Percentiles rank a stretch among this genome's conserved stretches.
Evolutionary conservation across 2,888 invertebrate genomes (phyloP).

Genomic region (Tipula unca): DNA sequence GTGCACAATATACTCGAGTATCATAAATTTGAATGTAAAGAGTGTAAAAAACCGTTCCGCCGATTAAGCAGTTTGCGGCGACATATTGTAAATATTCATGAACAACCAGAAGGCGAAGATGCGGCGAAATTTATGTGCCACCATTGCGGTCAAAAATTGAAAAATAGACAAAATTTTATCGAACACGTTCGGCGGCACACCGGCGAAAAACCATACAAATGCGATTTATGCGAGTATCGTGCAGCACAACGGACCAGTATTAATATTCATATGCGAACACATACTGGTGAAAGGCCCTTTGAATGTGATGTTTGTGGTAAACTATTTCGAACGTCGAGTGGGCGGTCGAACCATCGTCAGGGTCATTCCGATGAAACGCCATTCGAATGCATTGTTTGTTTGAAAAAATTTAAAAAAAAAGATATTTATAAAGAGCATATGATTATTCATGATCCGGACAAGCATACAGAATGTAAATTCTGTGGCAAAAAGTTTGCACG

Average conservation of each 20-base stretch:
- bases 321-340: not conserved
- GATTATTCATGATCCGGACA: not conserved
- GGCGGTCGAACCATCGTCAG: not conserved
- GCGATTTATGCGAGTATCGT: not conserved
- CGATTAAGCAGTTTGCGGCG: not conserved
- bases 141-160: not conserved
- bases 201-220: slow-evolving; percentile 9
- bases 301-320: not conserved
- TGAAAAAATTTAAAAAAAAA: not conserved
- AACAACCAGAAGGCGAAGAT: not conserved
- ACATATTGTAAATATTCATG: not conserved
- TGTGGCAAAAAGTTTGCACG: not conserved
- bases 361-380: not conserved
- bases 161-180: not conserved
- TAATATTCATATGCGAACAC: not conserved
- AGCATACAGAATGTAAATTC: not conserved
- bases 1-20: not conserved
- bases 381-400: not conserved
- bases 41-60: not conserved
- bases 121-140: not conserved
- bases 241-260: not conserved
- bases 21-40: not conserved
- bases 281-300: not conserved
- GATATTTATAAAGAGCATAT: not conserved
- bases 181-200: not conserved